These are phyloP conservation scores for Bostrychus sinensis DNA, from an alignment of 2,113 vertebrate genomes.

Conservation along the genomic window DNA sequence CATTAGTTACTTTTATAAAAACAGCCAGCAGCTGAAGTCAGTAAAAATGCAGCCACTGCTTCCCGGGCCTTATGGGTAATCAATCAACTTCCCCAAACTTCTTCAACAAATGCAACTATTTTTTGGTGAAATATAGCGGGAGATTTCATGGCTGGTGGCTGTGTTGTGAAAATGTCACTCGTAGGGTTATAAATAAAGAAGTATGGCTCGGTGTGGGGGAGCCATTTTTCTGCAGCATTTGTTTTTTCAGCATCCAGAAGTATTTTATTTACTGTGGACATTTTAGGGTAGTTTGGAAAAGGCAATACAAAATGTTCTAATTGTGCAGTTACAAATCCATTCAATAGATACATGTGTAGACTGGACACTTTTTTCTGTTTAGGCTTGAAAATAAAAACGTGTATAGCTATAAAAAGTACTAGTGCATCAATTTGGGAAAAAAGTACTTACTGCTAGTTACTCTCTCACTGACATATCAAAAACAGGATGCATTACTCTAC, in stretches of 20 bases:
- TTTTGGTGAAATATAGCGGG: slow-evolving; percentile 47
- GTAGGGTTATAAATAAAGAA: slow-evolving; percentile 49
- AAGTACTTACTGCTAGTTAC: too few species aligned
- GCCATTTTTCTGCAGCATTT: slow-evolving; percentile 37
- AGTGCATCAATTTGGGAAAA: too few species aligned
- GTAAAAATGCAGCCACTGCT: slow-evolving; percentile 5
- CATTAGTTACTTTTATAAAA: background rate
- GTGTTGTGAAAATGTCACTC: slow-evolving; percentile 55
- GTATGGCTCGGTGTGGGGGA: slow-evolving; percentile 30
- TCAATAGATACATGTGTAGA: background rate
- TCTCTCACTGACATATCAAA: too few species aligned
- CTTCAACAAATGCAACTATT: slow-evolving; percentile 26
- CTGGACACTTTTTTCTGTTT: background rate
- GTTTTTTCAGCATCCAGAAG: slow-evolving; percentile 28
- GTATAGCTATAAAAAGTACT: too few species aligned
- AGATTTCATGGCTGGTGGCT: slow-evolving; percentile 47
- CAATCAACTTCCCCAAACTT: slow-evolving; percentile 22
- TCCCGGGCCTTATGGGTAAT: slow-evolving; percentile 26
- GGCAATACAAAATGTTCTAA: background rate
- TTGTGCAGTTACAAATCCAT: background rate
- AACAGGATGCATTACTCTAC: too few species aligned
- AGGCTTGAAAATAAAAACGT: too few species aligned
- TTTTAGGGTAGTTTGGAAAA: background rate
- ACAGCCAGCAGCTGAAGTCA: background rate
- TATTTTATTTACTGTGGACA: background rate